Percentiles rank a stretch among this genome's conserved stretches.
Evolutionary conservation across 1,140 invertebrate species (phyloP).

Genomic region (Drosophila aff.): DNA sequence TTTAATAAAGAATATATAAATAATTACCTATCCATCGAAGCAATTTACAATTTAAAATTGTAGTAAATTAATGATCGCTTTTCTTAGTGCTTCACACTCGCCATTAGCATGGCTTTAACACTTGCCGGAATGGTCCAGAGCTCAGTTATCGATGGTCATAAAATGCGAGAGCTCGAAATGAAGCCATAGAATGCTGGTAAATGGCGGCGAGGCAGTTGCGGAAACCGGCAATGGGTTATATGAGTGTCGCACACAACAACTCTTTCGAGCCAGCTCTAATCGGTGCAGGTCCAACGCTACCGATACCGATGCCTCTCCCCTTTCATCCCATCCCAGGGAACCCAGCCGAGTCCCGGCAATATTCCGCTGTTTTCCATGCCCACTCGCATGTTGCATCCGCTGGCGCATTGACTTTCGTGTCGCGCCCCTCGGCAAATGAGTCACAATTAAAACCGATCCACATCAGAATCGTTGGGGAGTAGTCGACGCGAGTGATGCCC

Average conservation of each 20-base stretch:
- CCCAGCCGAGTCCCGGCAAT: constrained; percentile 2
- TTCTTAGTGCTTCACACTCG: not conserved
- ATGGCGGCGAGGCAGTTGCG: constrained; percentile 37
- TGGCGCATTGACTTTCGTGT: constrained; percentile 53
- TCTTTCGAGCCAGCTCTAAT: constrained; percentile 34
- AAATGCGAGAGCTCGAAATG: constrained; percentile 41
- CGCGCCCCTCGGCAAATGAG: constrained; percentile 55
- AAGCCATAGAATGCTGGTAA: constrained; percentile 63
- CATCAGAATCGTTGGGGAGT: not conserved
- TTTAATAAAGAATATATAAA: not conserved
- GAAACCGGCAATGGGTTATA: constrained; percentile 33
- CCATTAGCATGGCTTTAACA: constrained; percentile 1
- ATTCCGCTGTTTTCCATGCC: constrained; percentile 26
- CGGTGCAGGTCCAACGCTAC: constrained; percentile 8
- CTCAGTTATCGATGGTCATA: constrained; percentile 36
- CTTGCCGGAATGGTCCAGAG: constrained; percentile 7
- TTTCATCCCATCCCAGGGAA: not conserved
- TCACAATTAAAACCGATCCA: constrained; percentile 70
- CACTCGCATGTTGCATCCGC: constrained; percentile 58
- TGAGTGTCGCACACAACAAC: constrained; percentile 32
- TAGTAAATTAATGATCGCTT: not conserved
- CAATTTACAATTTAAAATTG: not conserved
- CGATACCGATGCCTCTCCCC: not conserved
- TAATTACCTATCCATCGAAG: not conserved
- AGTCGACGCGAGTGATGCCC: not conserved